Evolutionary conservation across 2,888 invertebrate species (phyloP).

Genomic region (Acrobasis suavella): DNA sequence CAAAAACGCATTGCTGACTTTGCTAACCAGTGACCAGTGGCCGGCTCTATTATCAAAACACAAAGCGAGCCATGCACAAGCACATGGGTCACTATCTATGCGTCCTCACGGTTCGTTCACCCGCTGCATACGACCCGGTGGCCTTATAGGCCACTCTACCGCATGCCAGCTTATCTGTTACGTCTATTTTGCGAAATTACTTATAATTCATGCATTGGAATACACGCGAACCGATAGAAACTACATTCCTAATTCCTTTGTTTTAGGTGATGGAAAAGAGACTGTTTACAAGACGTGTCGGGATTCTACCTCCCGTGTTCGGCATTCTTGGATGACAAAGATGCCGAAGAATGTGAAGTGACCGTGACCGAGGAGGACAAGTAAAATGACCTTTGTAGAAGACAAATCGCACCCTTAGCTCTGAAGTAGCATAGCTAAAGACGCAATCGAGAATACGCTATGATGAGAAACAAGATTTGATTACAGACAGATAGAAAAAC

Average conservation of each 20-base stretch:
- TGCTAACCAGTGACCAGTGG: conserved; percentile 20
- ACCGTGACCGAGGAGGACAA: too few species aligned
- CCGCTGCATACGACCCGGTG: conserved; percentile 51
- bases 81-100: conserved; percentile 25
- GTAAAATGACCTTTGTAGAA: too few species aligned
- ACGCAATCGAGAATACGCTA: too few species aligned
- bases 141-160: conserved; percentile 45
- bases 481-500: too few species aligned
- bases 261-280: not conserved
- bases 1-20: not conserved
- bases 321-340: too few species aligned
- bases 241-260: not conserved
- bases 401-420: too few species aligned
- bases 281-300: not conserved
- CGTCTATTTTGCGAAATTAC: conserved; percentile 20
- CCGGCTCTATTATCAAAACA: conserved; percentile 11
- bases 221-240: not conserved
- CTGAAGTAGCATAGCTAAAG: too few species aligned
- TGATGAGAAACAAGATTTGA: too few species aligned
- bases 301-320: too few species aligned
- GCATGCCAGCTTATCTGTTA: conserved; percentile 42
- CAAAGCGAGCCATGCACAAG: not conserved
- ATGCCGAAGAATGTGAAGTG: too few species aligned
- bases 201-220: conserved; percentile 1
- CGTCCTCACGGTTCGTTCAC: conserved; percentile 50